These are phyloP conservation scores for Rhegmatorhina hoffmannsi DNA, from an alignment of 2,113 vertebrate genomes.

Conservation along the genomic window DNA sequence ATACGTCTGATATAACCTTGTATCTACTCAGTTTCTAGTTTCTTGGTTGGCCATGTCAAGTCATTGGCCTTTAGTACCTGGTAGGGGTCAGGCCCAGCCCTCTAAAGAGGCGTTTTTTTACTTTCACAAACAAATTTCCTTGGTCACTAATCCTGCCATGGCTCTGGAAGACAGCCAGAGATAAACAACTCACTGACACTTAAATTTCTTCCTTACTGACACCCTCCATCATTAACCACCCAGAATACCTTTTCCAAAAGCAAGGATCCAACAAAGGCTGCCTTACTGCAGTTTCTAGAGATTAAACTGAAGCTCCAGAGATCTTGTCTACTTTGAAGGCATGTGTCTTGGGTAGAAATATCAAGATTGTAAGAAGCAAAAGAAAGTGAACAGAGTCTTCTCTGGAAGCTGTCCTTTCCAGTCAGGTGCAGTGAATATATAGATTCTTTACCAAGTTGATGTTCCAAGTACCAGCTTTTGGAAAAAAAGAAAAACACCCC, in stretches of 20 bases:
- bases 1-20: neutral
- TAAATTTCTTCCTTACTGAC: neutral
- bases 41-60: neutral
- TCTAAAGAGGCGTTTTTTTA: neutral
- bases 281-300: neutral
- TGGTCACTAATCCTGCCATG: neutral
- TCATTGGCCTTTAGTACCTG: neutral
- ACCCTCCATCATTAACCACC: neutral
- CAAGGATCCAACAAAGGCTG: neutral
- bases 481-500: neutral
- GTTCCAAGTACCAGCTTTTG: neutral
- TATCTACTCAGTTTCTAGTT: neutral
- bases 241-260: neutral
- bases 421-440: neutral
- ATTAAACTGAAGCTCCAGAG: neutral
- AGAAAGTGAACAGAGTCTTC: neutral
- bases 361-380: neutral
- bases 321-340: neutral
- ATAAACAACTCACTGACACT: neutral
- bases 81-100: neutral
- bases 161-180: neutral
- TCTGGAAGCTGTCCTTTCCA: neutral
- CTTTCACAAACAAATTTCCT: neutral
- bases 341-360: neutral
- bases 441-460: neutral